phyloP scores from a whole-genome alignment of 2,797 vertebrate species.

The Coracias cyanogaster region DNA sequence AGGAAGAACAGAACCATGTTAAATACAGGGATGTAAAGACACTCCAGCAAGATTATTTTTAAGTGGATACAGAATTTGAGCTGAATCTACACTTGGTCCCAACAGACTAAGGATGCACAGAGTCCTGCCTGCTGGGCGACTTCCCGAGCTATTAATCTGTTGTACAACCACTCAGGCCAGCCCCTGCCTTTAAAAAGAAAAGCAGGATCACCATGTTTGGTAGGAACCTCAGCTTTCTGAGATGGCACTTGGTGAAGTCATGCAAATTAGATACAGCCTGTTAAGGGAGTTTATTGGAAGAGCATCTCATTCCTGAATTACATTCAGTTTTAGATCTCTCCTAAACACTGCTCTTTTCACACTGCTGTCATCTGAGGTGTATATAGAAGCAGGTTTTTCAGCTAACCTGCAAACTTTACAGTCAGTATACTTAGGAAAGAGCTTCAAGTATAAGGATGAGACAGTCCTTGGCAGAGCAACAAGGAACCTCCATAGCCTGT shows the following conservation, averaged over 20 bases:
- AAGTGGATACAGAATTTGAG: neutral
- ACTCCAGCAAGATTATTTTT: neutral
- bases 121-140: neutral
- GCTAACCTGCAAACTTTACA: neutral
- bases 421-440: neutral
- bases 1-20: neutral
- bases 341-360: neutral
- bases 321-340: neutral
- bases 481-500: neutral
- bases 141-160: neutral
- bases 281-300: neutral
- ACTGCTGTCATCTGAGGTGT: neutral
- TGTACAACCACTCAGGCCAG: neutral
- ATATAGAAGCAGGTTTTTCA: neutral
- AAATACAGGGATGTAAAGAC: neutral
- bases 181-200: neutral
- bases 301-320: neutral
- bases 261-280: neutral
- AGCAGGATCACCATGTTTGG: neutral
- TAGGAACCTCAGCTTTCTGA: neutral
- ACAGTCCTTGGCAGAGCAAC: neutral
- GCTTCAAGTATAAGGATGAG: neutral
- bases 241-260: neutral
- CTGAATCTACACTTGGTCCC: neutral
- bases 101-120: neutral